Percentiles rank a stretch among this genome's conserved stretches.
phyloP scores from a whole-genome alignment of 2,113 vertebrate genomes.

The Burhinus bistriatus region DNA sequence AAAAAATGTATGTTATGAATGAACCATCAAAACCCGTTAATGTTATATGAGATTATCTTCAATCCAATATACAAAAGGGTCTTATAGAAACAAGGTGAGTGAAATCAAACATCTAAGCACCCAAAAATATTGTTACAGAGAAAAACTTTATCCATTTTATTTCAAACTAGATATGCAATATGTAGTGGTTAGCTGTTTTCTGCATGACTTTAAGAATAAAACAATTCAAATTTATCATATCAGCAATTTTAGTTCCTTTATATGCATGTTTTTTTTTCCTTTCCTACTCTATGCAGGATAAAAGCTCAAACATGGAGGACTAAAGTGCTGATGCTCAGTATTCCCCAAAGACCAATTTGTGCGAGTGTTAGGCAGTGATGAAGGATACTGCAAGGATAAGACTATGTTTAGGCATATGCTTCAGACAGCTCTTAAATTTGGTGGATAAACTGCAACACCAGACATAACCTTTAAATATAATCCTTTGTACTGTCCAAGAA shows the following conservation, averaged over 20 bases:
- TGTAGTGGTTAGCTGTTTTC: background rate
- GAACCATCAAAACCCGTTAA: background rate
- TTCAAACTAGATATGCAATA: background rate
- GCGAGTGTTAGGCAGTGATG: background rate
- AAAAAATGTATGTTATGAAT: background rate
- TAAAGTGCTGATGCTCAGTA: background rate
- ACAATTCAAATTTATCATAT: background rate
- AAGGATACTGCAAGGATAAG: background rate
- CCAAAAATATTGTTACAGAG: background rate
- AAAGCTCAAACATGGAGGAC: background rate
- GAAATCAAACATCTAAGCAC: background rate
- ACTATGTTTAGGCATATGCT: background rate
- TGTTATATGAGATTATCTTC: background rate
- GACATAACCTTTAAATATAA: background rate
- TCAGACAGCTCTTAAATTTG: background rate
- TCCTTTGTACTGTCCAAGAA: background rate
- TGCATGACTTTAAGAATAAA: background rate
- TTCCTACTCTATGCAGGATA: background rate
- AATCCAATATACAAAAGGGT: background rate
- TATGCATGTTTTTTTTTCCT: background rate
- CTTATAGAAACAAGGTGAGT: background rate
- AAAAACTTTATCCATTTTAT: background rate
- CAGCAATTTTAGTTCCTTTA: background rate
- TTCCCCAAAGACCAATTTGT: background rate
- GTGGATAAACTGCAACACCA: background rate